Base-by-base conservation (phyloP, 2,888 invertebrate species). In the Melinopterus prodromus region DNA sequence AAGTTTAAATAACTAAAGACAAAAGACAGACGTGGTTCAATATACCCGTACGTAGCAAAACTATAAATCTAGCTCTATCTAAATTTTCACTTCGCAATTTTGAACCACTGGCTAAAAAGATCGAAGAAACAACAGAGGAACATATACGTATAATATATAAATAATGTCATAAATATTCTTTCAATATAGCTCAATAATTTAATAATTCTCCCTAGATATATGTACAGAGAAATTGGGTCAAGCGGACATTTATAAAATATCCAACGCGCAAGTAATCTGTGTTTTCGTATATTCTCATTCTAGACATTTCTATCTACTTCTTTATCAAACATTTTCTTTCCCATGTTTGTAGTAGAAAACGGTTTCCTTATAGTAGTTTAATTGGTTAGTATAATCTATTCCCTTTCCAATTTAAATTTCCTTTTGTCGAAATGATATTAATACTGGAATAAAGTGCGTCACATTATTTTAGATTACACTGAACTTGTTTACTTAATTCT, bases 41-140 rank as follows among this genome's bases (percentile, higher is more conserved):
- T 53, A 53, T 53, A 53, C 53, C 53, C 53, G 53, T 53, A 53
- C 53, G 53, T 53, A 53, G 53, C 53, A 53, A 53, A 53, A 53
- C 53, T 53, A 53, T 53, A 53, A 12, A 53, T 53, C 53, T 53
- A 53, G 7, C 7, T 53, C 53, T 53, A 53, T 53, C 53, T 53
- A 53, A 53, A 53, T 7, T 53, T 53, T 53, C 26, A 26, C 26
- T 26, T 9, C 53, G 53, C 53, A 53, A 53, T 53, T 53, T 53
- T 53, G 7, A 53, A 53, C 53, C 53, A 53, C 53, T 53, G 7
- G 53, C 53, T 53, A 12, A 26, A 26, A 12, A 53, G n/a, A 53
- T 53, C 53, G 53, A 53, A 53, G 53, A 2, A 9, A 53, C 53
- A 53, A 53, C 53, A 53, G 53, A 53, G 53, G 53, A 53, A 53